Base-by-base conservation (phyloP, 2,797 vertebrate species). In the Poecilia velifera region DNA sequence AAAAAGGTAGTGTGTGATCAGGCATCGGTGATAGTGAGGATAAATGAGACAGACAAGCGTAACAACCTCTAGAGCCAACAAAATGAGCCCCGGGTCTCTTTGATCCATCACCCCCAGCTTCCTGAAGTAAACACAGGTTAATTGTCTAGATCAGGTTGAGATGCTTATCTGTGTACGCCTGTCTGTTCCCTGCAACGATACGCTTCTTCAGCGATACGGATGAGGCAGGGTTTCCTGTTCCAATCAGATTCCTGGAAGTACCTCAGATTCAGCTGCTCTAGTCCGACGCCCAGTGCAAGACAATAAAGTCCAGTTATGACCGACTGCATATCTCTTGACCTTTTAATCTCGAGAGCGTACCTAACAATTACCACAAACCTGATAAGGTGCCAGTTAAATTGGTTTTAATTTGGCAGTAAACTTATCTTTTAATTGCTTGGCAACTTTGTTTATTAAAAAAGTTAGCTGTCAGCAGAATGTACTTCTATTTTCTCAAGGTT, bases 41-140 rank as follows among this genome's bases (percentile, higher is more conserved):
- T 86, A 78, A 90, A 78, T 41, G 57, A 85, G 78, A 53, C 87
- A 89, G 89, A 89, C 81, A 76, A 86, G 87, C 25, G 86, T 90
- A 83, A 85, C 84, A 13, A 39, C 89, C 92, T 93, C 89, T 89
- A 90, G 94, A 96, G 95, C 84, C 89, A 90, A 72, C 34, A 89
- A 91, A 88, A 88, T 76, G 53, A 81, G 93, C 88, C 83, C 79
- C 62, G 0, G 91, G 90, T 87, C 80, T 78, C 93, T 96, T 96
- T 97, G 96, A 98, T 96, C 94, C 89, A 92, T 92, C 92, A 81
- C 90, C 87, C 93, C 87, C 0, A 83, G 91, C 93, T 94, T 94
- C 95, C 95, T 95, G 93, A 92, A 92, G 94, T 96, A 97, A 98
- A 97, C 95, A 96, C 95, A 90, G 95, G 92, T 96, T 98, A 97